Conservation (phyloP, 2,113 vertebrate genomes). For the Siniperca knerii region DNA sequence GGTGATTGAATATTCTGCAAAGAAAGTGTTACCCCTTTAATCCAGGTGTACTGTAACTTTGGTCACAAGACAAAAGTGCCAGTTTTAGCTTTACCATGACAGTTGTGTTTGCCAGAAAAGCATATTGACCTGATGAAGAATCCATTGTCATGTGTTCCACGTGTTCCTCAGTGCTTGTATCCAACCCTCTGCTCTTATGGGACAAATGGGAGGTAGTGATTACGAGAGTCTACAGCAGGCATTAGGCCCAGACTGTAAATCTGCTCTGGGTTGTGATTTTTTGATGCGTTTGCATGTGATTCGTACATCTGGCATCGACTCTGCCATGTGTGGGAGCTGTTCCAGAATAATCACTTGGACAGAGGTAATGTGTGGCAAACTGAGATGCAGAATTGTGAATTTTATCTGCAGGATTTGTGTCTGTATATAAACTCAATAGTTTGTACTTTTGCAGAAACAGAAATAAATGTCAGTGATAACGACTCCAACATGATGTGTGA, state of each 20-base stretch:
- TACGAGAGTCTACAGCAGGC: slow-evolving; percentile 59
- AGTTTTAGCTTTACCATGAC: slow-evolving; percentile 13
- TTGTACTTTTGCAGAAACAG: background rate
- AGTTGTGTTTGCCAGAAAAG: slow-evolving; percentile 1
- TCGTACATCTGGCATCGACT: slow-evolving; percentile 50
- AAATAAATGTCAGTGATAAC: background rate
- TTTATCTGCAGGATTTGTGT: slow-evolving; percentile 42
- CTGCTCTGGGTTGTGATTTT: slow-evolving; percentile 43
- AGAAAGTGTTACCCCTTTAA: slow-evolving; percentile 1
- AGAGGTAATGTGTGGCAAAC: slow-evolving; percentile 45
- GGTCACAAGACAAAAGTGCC: background rate
- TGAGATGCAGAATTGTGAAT: slow-evolving; percentile 33
- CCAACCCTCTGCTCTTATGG: slow-evolving; percentile 34
- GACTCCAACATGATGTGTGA: background rate
- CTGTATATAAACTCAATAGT: background rate
- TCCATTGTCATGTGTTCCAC: slow-evolving; percentile 7
- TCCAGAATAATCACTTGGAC: slow-evolving; percentile 60
- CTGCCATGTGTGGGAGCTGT: slow-evolving; percentile 59
- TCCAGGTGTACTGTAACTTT: background rate
- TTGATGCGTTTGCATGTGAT: slow-evolving; percentile 55
- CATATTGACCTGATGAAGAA: slow-evolving; percentile 23
- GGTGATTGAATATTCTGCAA: background rate
- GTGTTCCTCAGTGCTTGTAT: slow-evolving; percentile 17
- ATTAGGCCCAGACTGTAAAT: slow-evolving; percentile 64
- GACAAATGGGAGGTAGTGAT: slow-evolving; percentile 47